Evolutionary conservation across 2,113 vertebrate species (phyloP).

Genomic region (Mormoops blainvillei): DNA sequence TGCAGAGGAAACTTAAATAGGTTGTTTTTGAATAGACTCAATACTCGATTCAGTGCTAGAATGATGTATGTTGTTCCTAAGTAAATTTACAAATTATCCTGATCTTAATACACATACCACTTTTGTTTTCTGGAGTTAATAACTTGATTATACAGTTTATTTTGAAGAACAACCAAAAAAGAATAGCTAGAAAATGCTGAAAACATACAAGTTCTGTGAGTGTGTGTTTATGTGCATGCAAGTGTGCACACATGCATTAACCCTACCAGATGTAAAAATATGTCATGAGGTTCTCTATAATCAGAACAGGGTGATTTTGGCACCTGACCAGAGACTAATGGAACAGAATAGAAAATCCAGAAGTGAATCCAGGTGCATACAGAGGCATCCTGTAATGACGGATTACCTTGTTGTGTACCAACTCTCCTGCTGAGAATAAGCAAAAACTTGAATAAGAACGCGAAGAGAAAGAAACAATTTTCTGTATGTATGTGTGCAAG

Average conservation of each 20-base stretch:
- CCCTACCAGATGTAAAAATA: neutral
- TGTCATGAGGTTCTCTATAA: neutral
- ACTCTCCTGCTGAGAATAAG: neutral
- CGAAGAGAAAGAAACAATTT: neutral
- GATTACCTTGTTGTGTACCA: neutral
- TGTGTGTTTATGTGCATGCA: neutral
- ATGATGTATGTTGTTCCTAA: neutral
- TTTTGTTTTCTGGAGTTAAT: conserved; percentile 5
- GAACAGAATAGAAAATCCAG: neutral
- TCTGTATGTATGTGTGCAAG: neutral
- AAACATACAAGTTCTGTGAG: neutral
- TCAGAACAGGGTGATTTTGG: neutral
- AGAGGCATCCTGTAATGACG: neutral
- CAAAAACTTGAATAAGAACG: neutral
- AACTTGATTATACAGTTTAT: neutral
- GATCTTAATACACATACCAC: neutral
- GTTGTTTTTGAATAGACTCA: neutral
- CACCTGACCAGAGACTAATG: neutral
- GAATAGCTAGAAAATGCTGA: neutral
- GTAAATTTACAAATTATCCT: neutral
- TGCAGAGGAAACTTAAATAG: neutral
- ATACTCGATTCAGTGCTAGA: neutral
- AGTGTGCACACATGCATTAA: neutral
- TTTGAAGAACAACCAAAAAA: neutral
- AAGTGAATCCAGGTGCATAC: neutral